phyloP scores from a whole-genome alignment of 2,113 vertebrate species.

The Aplodontia rufa region DNA sequence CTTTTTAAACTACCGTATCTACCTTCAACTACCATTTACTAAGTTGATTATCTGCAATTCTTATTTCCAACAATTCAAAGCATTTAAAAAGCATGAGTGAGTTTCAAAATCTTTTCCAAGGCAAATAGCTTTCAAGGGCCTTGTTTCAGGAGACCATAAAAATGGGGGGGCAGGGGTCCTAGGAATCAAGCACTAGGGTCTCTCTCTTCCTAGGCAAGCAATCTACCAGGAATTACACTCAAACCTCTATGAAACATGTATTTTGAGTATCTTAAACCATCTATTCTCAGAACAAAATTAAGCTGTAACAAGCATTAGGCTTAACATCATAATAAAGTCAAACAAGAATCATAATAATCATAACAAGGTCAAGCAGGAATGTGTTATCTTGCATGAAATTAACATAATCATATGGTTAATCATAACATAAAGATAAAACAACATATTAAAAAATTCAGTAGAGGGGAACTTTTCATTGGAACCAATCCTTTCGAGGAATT shows the following conservation, averaged over 20 bases:
- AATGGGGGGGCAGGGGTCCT: too few relatives aligned
- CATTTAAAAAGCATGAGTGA: background rate
- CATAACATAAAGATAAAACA: background rate
- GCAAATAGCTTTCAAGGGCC: background rate
- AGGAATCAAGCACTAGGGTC: too few relatives aligned
- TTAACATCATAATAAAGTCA: too few relatives aligned
- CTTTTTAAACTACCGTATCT: background rate
- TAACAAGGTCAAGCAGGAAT: background rate
- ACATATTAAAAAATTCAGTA: background rate
- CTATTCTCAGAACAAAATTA: background rate
- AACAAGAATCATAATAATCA: too few relatives aligned
- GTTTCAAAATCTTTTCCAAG: background rate
- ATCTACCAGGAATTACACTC: too few relatives aligned
- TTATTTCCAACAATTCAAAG: background rate
- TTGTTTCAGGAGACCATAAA: background rate
- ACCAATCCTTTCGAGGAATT: background rate
- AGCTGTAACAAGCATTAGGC: background rate
- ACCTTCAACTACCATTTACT: background rate
- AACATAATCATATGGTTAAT: background rate
- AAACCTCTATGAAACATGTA: too few relatives aligned
- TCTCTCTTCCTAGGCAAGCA: too few relatives aligned
- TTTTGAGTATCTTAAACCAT: too few relatives aligned
- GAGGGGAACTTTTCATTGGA: background rate
- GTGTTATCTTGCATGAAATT: background rate
- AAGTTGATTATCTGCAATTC: background rate